Conservation (phyloP, 2,113 vertebrate species). For the Lontra canadensis region DNA sequence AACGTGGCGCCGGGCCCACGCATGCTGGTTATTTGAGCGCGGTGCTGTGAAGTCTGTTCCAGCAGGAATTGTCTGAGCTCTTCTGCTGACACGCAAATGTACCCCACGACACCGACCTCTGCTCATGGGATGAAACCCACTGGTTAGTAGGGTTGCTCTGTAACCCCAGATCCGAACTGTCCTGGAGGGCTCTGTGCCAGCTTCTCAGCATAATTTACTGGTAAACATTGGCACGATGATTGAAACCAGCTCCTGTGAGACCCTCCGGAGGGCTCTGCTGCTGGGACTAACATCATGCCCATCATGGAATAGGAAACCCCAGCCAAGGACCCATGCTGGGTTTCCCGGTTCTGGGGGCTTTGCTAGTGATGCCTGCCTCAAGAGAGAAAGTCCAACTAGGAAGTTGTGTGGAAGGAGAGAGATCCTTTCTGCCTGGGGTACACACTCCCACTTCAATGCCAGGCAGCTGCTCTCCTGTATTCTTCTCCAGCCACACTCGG, state of each 20-base stretch:
- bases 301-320: not conserved
- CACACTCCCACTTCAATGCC: not conserved
- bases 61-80: not conserved
- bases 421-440: not conserved
- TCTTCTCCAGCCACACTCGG: not conserved
- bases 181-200: too few relatives aligned
- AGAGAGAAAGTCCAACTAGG: not conserved
- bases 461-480: not conserved
- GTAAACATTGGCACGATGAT: too few relatives aligned
- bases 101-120: fast-evolving
- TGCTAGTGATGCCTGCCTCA: not conserved
- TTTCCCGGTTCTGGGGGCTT: not conserved
- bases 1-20: fast-evolving
- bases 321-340: not conserved
- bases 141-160: not conserved
- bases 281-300: not conserved
- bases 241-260: not conserved
- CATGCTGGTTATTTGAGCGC: fast-evolving
- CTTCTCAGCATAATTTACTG: not conserved
- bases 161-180: not conserved
- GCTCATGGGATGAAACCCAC: too few relatives aligned
- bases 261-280: not conserved
- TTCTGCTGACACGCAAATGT: not conserved
- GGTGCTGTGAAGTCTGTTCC: not conserved
- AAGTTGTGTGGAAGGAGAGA: too few relatives aligned